These are phyloP conservation scores for Salvator merianae DNA, from an alignment of 2,113 vertebrate species.

Conservation along the genomic window DNA sequence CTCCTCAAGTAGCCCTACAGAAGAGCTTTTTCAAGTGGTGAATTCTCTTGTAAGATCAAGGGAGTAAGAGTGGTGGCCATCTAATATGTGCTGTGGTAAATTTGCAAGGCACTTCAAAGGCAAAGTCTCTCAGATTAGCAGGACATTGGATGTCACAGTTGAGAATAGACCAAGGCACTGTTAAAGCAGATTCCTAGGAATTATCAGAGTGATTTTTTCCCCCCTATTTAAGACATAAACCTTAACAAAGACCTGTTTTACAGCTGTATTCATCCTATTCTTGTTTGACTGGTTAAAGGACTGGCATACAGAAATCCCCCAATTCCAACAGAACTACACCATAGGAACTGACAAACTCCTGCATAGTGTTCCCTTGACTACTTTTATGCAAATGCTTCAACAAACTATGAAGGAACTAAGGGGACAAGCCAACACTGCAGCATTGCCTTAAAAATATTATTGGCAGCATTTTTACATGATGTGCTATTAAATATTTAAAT, in stretches of 20 bases:
- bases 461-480: background rate
- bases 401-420: background rate
- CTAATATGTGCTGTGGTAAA: too few relatives aligned
- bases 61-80: too few relatives aligned
- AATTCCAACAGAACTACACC: background rate
- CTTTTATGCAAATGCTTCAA: background rate
- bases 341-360: background rate
- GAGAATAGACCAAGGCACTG: too few relatives aligned
- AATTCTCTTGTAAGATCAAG: too few relatives aligned
- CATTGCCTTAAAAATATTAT: background rate
- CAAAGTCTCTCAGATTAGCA: too few relatives aligned
- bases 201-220: background rate
- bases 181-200: too few relatives aligned
- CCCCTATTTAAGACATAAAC: background rate
- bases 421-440: background rate
- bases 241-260: background rate
- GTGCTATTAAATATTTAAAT: slow-evolving; percentile 2
- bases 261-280: background rate
- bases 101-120: too few relatives aligned
- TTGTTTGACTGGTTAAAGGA: background rate
- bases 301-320: background rate
- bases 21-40: too few relatives aligned
- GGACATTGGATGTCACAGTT: too few relatives aligned
- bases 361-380: background rate
- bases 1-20: too few relatives aligned